A percentile compares a stretch with the other conserved stretches of the same genome.
phyloP scores from a whole-genome alignment of 2,113 vertebrate species.

The Pelecanoides urinatrix region DNA sequence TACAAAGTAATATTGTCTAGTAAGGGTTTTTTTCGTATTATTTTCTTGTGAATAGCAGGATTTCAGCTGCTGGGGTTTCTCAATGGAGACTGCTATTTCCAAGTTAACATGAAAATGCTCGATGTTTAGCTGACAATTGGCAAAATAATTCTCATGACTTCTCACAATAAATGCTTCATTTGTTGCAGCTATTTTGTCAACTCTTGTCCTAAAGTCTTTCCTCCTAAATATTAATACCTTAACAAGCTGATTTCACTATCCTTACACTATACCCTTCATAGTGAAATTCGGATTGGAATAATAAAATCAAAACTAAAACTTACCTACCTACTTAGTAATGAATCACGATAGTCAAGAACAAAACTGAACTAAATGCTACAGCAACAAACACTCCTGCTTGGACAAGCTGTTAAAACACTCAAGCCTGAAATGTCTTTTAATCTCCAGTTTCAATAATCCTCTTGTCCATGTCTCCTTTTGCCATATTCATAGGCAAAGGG shows the following conservation, averaged over 20 bases:
- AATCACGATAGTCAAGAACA: background rate
- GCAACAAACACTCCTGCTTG: background rate
- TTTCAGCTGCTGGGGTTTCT: slow-evolving; percentile 57
- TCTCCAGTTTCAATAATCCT: background rate
- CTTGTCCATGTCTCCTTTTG: background rate
- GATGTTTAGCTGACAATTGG: slow-evolving; percentile 28
- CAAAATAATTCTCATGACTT: slow-evolving; percentile 39
- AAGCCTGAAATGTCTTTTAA: background rate
- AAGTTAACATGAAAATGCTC: slow-evolving; percentile 35
- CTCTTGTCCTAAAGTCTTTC: background rate
- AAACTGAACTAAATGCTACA: background rate
- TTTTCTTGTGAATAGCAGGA: slow-evolving; percentile 49
- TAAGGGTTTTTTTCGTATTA: slow-evolving; percentile 4
- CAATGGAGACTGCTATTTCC: slow-evolving; percentile 28
- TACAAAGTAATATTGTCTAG: slow-evolving; percentile 22
- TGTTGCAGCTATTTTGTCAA: background rate
- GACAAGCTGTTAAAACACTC: background rate
- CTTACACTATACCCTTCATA: background rate
- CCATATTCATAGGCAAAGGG: background rate
- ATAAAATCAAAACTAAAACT: background rate
- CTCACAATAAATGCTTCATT: slow-evolving; percentile 23
- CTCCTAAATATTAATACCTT: background rate
- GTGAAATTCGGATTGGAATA: background rate
- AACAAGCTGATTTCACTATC: background rate
- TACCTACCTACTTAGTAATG: background rate